These are phyloP conservation scores for Rhynchonycteris naso DNA, from an alignment of 2,797 vertebrate genomes.

Conservation along the genomic window DNA sequence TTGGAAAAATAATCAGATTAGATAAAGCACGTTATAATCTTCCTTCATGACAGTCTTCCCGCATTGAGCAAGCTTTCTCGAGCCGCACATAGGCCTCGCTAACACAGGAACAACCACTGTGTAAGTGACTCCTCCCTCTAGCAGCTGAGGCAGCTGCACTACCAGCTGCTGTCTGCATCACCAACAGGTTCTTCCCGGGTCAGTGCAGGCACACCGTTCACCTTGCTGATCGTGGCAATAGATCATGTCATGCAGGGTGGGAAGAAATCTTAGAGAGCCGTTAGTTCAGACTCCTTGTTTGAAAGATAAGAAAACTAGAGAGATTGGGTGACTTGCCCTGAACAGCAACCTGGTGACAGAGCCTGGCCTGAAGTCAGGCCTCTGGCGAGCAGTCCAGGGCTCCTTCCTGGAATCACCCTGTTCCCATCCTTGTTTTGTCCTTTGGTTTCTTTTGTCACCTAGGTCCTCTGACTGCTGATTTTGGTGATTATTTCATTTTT, in stretches of 20 bases:
- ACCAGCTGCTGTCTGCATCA: background rate
- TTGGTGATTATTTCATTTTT: background rate
- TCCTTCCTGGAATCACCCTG: background rate
- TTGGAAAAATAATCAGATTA: background rate
- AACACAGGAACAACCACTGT: background rate
- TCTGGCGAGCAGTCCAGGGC: background rate
- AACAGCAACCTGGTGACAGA: background rate
- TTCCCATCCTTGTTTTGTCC: background rate
- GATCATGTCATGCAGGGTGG: background rate
- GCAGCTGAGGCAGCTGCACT: background rate
- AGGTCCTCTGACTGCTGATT: background rate
- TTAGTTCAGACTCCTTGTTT: background rate
- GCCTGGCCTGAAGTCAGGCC: background rate
- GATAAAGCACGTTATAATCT: background rate
- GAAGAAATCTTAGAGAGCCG: background rate
- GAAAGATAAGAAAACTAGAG: constrained; percentile 14
- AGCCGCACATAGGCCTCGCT: rapidly evolving
- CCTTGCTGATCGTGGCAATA: background rate
- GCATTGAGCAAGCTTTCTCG: background rate
- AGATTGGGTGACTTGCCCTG: background rate
- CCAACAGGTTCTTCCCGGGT: background rate
- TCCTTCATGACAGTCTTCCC: background rate
- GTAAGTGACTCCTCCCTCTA: background rate
- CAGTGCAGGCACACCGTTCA: rapidly evolving
- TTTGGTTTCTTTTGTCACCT: background rate